Base-by-base conservation (phyloP, 2,113 vertebrate species). In the Ptyas mucosa region DNA sequence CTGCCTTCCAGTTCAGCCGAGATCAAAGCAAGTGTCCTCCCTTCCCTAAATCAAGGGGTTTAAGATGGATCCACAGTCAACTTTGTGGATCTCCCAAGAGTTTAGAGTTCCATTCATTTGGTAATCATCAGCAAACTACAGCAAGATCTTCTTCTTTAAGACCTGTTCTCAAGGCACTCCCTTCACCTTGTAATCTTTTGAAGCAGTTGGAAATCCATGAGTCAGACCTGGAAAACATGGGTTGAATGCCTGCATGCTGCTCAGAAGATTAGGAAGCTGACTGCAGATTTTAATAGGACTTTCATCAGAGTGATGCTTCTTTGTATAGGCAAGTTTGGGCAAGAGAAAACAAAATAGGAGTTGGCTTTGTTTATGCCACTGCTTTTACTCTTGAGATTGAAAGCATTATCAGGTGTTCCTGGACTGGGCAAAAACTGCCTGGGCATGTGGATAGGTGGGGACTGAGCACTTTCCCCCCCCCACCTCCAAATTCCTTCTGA, bases 231-330 rank as follows among this genome's bases (percentile, higher is more conserved):
- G 6, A 0, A 0, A 69, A 88, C 88, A 0, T 0, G 4, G 69
- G 29, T 43, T n/a, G 58, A 23, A 0, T 0, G 0, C 0, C 51
- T 34, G 0, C 0, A 1, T 21, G 8, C 2, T 1, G 88, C 89
- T 92, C 91, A 89, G 49, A 92, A 90, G n/a, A 75, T 1, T 10
- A 8, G 0, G 85, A 0, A 12, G 90, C 6, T 75, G 58, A 54
- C 58, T 90, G 93, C 89, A 64, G 91, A 85, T 0, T 87, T 46
- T 34, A 55, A 53, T 55, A 54, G 39, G 7, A 54, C 87, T 86
- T 85, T 88, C 57, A 18, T 20, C 3, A 88, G 39, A 57, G 4
- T 81, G 93, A 23, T 92, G 89, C 34, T 29, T 85, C 43, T 85
- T 89, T n/a, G 46, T 0, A 0, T 14, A 89, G 93, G 58, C 93